Evolutionary conservation across 2,113 vertebrate genomes (phyloP).

Genomic region (Tyrannus savana): DNA sequence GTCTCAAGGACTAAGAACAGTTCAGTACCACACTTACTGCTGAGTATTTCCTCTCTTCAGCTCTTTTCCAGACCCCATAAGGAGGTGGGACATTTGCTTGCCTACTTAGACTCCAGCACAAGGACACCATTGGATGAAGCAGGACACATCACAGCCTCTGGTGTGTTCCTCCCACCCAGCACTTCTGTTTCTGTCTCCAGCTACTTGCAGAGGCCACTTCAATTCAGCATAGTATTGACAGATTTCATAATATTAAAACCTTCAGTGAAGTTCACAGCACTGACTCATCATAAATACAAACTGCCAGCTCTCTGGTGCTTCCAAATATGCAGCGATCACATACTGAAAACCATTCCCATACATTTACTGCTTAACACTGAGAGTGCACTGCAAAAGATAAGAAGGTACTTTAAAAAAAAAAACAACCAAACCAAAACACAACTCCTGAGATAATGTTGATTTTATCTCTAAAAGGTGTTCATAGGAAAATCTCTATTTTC

Average conservation of each 20-base stretch:
- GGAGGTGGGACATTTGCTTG: not conserved
- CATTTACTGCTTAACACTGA: not conserved
- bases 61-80: accelerated
- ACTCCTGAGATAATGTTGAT: not conserved
- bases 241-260: not conserved
- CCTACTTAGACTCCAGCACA: not conserved
- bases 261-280: not conserved
- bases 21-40: not conserved
- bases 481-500: not conserved
- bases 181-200: not conserved
- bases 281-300: not conserved
- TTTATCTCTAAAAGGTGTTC: not conserved
- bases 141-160: not conserved
- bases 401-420: not conserved
- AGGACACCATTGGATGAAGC: not conserved
- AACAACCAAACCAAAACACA: not conserved
- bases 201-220: not conserved
- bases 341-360: not conserved
- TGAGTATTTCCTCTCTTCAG: not conserved
- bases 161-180: not conserved
- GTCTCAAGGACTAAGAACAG: not conserved
- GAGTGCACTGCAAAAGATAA: not conserved
- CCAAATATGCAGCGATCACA: not conserved
- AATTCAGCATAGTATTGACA: not conserved
- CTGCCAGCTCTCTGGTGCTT: not conserved